Base-by-base conservation (phyloP, 2,888 invertebrate species). In the Agapostemon virescens region DNA sequence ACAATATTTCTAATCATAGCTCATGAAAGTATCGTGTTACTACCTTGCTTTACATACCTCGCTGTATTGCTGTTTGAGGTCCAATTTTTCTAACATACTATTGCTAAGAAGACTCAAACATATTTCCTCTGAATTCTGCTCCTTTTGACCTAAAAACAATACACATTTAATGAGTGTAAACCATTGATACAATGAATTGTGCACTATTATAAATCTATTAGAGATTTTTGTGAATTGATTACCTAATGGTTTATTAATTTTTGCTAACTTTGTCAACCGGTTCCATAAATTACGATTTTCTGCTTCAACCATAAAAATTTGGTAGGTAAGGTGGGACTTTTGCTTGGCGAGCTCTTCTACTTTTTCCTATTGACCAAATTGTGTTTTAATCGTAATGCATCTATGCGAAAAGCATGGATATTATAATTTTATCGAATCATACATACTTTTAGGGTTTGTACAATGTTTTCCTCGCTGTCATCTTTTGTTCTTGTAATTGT, bases 211-310 rank as follows among this genome's bases (percentile, higher is more conserved):
- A 72, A 94, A 89, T 1, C 93, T 93, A 84, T 94, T 93, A 61
- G 93, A 94, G 73, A 94, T 94, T 90, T 94, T 94, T 68, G 92
- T 93, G 70, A 94, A 90, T 82, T 94, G 94, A 74, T 92, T 93
- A 40, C 94, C 94, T 72, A 94, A 90, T 42, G 93, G 93, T 87
- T 94, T 93, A 85, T 95, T 95, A 26, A 94, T 94, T 89, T 94
- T 94, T 7, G 96, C 94, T 72, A 96, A 92, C 90, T 94, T 94
- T 0, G 95, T 95, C 74, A 97, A 93, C 88, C 96, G 95, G 76
- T 94, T 95, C 97, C 97, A 97, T 61, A 97, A 92, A 84, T 96
- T 96, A 88, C 96, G 95, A 91, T 97, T 97, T 92, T 97, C 97
- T 87, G 95, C 95, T 4, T 97, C 96, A 15, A 97, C 96, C 96